These are phyloP conservation scores for Dicaeum eximium DNA, from an alignment of 2,113 vertebrate species.

Conservation along the genomic window DNA sequence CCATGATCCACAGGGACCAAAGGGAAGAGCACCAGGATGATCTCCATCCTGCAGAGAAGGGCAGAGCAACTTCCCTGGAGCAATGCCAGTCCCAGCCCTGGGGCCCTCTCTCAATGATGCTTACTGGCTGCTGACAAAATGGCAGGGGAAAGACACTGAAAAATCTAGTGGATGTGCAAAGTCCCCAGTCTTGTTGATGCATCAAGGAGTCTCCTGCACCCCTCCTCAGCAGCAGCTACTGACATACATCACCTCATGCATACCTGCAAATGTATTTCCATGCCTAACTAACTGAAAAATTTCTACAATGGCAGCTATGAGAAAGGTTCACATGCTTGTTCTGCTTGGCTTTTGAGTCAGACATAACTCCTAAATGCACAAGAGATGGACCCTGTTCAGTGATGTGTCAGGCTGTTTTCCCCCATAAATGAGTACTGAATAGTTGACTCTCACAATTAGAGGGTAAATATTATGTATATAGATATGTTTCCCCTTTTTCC, in stretches of 20 bases:
- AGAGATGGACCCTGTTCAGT: neutral
- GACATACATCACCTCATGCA: neutral
- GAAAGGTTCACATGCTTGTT: neutral
- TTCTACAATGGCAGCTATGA: neutral
- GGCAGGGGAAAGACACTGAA: neutral
- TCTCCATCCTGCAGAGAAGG: neutral
- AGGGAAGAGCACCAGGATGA: neutral
- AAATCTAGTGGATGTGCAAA: neutral
- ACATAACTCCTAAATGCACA: neutral
- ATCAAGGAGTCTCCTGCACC: neutral
- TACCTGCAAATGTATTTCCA: neutral
- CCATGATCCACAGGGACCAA: neutral
- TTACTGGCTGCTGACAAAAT: neutral
- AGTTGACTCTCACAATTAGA: too few relatives aligned
- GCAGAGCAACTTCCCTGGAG: neutral
- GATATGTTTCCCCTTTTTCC: too few relatives aligned
- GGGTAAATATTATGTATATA: too few relatives aligned
- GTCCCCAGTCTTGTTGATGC: neutral
- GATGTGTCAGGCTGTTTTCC: neutral
- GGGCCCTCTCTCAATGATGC: neutral
- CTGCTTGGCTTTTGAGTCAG: neutral
- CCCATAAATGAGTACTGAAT: too few relatives aligned
- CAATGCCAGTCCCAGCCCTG: neutral
- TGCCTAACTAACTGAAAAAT: neutral
- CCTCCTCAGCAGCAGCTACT: rapidly evolving